phyloP scores from a whole-genome alignment of 2,888 invertebrate species.

The Phortica okadai region DNA sequence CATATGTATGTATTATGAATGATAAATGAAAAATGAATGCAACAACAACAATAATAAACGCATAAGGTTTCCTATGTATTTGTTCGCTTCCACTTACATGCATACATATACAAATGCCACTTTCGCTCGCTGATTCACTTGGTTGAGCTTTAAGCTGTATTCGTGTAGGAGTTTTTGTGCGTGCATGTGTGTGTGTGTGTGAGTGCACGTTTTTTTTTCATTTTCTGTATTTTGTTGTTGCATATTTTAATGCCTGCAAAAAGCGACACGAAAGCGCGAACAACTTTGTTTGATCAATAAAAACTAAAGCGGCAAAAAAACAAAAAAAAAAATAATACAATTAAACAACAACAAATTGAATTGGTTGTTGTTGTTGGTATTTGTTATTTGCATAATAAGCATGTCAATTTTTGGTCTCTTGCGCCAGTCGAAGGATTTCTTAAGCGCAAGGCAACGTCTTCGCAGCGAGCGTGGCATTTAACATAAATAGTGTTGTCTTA shows the following conservation, averaged over 20 bases:
- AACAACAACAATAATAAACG: too few species aligned
- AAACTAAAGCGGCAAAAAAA: slow-evolving; percentile 4
- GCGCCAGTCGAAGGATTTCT: slow-evolving; percentile 3
- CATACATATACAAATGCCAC: too few species aligned
- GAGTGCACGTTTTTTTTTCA: neutral
- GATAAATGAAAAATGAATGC: too few species aligned
- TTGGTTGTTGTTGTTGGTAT: neutral
- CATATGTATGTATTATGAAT: too few species aligned
- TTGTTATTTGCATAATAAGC: slow-evolving; percentile 2
- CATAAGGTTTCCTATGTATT: too few species aligned
- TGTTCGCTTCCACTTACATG: too few species aligned
- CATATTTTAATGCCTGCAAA: slow-evolving; percentile 29
- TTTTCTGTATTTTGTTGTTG: slow-evolving; percentile 20
- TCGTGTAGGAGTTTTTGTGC: too few species aligned
- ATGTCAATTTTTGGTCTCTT: neutral
- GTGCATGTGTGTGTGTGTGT: neutral
- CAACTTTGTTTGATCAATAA: slow-evolving; percentile 68
- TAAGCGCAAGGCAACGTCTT: neutral
- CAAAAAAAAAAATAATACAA: neutral
- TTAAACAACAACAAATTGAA: neutral
- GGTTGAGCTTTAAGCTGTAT: too few species aligned
- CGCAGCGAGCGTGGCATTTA: slow-evolving; percentile 18
- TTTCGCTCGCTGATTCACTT: too few species aligned
- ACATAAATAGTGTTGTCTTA: slow-evolving; percentile 34
- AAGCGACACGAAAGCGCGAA: slow-evolving; percentile 45